Evolutionary conservation across 2,113 vertebrate species (phyloP), one percentile per base, ranked within the genome.

Genomic region (Misgurnus anguillicaudatus): DNA sequence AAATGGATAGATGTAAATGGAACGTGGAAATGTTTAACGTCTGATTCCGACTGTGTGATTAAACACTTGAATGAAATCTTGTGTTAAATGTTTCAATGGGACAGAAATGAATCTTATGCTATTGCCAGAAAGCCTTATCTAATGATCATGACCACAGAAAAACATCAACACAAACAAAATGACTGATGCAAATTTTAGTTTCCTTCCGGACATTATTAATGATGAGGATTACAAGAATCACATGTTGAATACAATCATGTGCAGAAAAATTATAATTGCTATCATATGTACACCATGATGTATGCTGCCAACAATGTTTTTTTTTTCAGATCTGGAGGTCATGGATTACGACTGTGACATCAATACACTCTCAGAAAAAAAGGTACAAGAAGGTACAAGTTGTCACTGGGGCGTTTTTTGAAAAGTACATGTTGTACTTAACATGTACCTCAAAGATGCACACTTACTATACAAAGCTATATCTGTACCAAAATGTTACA

Each of bases 111-210:
- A 58, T 42, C 64, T 82, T 60, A 57, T 21, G 24, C 31, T 38
- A 6, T 9, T 10, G 19, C 53, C 55, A 65, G 41, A 69, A 73
- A 58, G 36, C 24, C 9, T 45, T 51, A 65, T 65, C 21, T 58
- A 57, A 41, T 61, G 5, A 45, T 70, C 64, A 70, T 47, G 19
- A 61, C 57, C 41, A 19, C 47, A 65, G 36, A 66, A 66, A 41
- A 76, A 65, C 58, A 39, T 48, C n/a, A 78, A 61, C 10, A 55
- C 41, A 77, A 83, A 24, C 41, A 2, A 31, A 31, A 31, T 55
- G 5, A 55, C 6, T n/a, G 17, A 19, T 55, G 24, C 11, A 51
- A 14, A n/a, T 55, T 10, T 10, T 41, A 11, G 5, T n/a, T 71
- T 24, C 38, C 4, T 70, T 36, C 8, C 48, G 38, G 21, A 53